A percentile compares a stretch with the other conserved stretches of the same genome.
Conservation (phyloP, 2,888 invertebrate genomes). For the Eretmocerus hayati region DNA sequence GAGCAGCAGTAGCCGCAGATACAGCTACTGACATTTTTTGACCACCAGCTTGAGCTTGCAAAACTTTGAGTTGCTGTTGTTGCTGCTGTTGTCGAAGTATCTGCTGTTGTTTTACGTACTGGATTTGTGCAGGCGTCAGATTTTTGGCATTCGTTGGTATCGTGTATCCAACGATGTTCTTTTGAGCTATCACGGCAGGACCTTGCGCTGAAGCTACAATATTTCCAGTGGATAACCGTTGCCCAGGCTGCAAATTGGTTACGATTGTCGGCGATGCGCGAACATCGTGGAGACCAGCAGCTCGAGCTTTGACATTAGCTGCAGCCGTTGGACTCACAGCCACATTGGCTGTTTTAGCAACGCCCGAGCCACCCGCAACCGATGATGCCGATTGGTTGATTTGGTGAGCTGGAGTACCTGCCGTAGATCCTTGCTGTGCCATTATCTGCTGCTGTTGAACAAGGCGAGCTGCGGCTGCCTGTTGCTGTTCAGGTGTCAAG, state of each 20-base stretch:
- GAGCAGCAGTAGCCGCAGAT: slow-evolving; percentile 35
- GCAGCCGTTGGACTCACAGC: slow-evolving; percentile 27
- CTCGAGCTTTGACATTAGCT: slow-evolving; percentile 34
- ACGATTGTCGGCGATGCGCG: slow-evolving; percentile 41
- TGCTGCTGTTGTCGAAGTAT: slow-evolving; percentile 44
- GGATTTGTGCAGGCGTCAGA: slow-evolving; percentile 52
- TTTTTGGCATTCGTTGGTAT: slow-evolving; percentile 50
- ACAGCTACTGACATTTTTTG: slow-evolving; percentile 45
- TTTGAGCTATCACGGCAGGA: slow-evolving; percentile 28
- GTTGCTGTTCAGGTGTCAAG: slow-evolving; percentile 36
- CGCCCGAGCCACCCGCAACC: slow-evolving; percentile 20
- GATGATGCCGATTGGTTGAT: slow-evolving; percentile 33
- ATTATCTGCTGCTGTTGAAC: slow-evolving; percentile 34
- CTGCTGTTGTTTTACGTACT: slow-evolving; percentile 60
- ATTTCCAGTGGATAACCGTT: slow-evolving; percentile 40
- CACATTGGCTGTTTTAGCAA: slow-evolving; percentile 24
- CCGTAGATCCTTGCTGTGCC: slow-evolving; percentile 28
- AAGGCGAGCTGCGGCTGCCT: slow-evolving; percentile 30
- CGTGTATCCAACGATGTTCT: slow-evolving; percentile 48
- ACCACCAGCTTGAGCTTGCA: slow-evolving; percentile 38
- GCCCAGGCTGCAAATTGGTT: slow-evolving; percentile 42
- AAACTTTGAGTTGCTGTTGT: slow-evolving; percentile 26
- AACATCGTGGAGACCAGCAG: slow-evolving; percentile 35
- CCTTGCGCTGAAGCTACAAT: slow-evolving; percentile 36
- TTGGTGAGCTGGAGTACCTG: slow-evolving; percentile 34